Evolutionary conservation across 2,797 vertebrate genomes (phyloP).

Genomic region (Sebastes glaucus): DNA sequence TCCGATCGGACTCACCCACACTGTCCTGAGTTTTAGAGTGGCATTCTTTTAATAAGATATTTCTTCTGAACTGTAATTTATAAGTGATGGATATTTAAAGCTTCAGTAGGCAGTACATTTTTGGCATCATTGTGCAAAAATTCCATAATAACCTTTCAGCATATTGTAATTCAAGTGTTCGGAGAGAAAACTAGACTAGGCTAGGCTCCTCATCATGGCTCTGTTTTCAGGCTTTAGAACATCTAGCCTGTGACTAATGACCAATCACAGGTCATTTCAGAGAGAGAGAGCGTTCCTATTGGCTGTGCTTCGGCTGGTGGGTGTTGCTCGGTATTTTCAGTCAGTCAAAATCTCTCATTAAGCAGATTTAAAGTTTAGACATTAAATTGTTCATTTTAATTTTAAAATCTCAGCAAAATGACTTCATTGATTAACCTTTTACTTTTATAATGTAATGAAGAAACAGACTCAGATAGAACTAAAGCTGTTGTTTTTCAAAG

Average conservation of each 20-base stretch:
- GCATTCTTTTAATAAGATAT: neutral
- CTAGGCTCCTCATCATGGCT: too few relatives aligned
- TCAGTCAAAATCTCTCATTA: neutral
- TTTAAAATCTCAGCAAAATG: neutral
- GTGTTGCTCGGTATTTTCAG: neutral
- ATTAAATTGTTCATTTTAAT: neutral
- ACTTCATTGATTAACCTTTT: neutral
- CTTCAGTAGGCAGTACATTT: too few relatives aligned
- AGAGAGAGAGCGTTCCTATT: too few relatives aligned
- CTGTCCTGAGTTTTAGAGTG: neutral
- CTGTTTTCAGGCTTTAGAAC: too few relatives aligned
- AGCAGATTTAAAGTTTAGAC: neutral
- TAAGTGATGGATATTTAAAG: too few relatives aligned
- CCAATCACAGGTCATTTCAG: too few relatives aligned
- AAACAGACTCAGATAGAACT: neutral
- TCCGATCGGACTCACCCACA: neutral
- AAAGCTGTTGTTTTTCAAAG: neutral
- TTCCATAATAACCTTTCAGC: too few relatives aligned
- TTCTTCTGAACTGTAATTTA: neutral
- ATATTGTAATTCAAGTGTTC: too few relatives aligned
- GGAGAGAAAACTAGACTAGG: too few relatives aligned
- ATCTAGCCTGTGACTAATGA: too few relatives aligned
- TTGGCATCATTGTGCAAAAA: too few relatives aligned
- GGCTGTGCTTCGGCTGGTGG: too few relatives aligned
- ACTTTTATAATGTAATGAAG: neutral